Base-by-base conservation (phyloP, 2,113 vertebrate genomes). In the Calyptommatus sinebrachiatus region DNA sequence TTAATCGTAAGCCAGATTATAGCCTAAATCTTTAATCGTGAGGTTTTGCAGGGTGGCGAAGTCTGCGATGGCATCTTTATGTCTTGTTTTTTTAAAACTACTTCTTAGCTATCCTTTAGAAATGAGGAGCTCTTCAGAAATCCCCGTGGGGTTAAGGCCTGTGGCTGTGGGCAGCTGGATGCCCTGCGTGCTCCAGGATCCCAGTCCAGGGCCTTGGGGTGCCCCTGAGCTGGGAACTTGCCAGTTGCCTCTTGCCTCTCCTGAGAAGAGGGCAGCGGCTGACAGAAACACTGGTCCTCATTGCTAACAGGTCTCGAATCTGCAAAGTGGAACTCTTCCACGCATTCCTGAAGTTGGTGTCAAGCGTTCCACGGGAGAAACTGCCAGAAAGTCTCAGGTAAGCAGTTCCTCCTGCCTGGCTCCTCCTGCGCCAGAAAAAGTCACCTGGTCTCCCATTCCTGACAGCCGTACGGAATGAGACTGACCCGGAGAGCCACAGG, bases 301-400 rank as follows among this genome's bases (percentile, higher is more conserved):
- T 76, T 73, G 9, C 76, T 3, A 84, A 60, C 87, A 99, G 98
- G 86, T 99, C 97, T 76, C 93, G 90, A 46, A 96, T 99, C 87
- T 97, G 97, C 92, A 99, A 98, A 90, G 90, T 96, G 79, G 97
- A 98, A 82, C 92, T 99, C 22, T 99, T 99, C 65, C 95, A 85
- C 46, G 83, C 86, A 5, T 99, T 99, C 90, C 92, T 95, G 92
- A 94, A 95, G 71, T 88, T 99, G 79, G 89, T 97, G 70, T 76
- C 88, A 12, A 93, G 88, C 85, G 94, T 96, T 68, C 86, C 94
- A 11, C 91, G 92, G 24, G 91, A 95, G 21, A 81, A 92, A 41
- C 92, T 94, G 57, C 97, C 98, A 6, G 87, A 92, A 60, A 95
- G 96, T 26, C 95, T 99, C 91, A 95, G 97, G 98, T 99, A 90